These are phyloP conservation scores for Aplochiton taeniatus DNA, from an alignment of 2,797 vertebrate species.

Conservation along the genomic window DNA sequence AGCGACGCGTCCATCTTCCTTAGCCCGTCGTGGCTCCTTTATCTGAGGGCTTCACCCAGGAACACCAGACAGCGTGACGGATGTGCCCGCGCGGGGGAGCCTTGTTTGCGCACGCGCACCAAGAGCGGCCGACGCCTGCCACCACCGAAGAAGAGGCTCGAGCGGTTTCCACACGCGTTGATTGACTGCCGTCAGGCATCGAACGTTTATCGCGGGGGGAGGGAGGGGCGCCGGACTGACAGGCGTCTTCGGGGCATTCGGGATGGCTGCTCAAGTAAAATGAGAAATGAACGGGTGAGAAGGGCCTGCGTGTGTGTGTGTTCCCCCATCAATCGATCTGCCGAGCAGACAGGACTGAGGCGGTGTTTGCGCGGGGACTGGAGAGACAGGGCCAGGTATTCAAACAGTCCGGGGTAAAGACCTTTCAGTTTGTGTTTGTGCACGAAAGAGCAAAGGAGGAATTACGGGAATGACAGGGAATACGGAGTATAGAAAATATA, in stretches of 20 bases:
- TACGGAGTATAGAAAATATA: too few species aligned
- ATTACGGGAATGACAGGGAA: too few species aligned
- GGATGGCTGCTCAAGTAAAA: conserved; percentile 24
- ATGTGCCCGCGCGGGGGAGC: too few species aligned
- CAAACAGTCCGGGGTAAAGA: conserved; percentile 27
- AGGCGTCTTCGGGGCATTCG: conserved; percentile 34
- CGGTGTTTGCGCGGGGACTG: conserved; percentile 20
- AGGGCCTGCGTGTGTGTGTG: conserved; percentile 21
- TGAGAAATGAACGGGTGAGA: conserved; percentile 35
- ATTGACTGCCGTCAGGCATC: conserved; percentile 48
- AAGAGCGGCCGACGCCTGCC: too few species aligned
- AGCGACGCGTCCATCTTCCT: not conserved
- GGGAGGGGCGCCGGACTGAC: conserved; percentile 21
- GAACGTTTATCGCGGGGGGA: conserved; percentile 28
- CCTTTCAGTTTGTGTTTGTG: conserved; percentile 13
- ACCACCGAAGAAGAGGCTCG: not conserved
- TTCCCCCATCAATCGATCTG: conserved; percentile 28
- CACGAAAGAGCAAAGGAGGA: too few species aligned
- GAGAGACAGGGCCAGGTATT: conserved; percentile 8
- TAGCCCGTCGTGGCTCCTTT: not conserved
- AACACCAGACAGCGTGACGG: too few species aligned
- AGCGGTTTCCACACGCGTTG: conserved; percentile 29
- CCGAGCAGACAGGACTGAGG: conserved; percentile 28
- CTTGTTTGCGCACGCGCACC: too few species aligned
- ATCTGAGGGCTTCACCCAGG: not conserved